phyloP scores from a whole-genome alignment of 1,140 invertebrate species.

The Triops cancriformis region DNA sequence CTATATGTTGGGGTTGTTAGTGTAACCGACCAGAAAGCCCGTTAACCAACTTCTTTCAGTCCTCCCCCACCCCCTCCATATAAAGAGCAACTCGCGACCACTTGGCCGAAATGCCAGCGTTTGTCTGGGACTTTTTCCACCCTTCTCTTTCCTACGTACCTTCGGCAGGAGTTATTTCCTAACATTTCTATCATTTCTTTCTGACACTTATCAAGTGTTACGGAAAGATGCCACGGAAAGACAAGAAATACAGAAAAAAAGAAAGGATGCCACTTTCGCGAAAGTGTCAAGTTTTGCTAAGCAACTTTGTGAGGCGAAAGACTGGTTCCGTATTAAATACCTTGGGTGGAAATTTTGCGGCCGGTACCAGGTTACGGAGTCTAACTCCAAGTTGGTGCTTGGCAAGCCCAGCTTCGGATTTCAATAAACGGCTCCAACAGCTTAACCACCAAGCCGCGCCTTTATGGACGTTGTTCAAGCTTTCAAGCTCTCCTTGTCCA shows the following conservation, averaged over 20 bases:
- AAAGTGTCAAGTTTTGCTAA: too few species aligned
- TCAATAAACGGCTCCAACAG: slow-evolving; percentile 13
- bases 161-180: neutral
- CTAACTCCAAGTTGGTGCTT: neutral
- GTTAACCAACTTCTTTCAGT: slow-evolving; percentile 3
- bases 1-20: slow-evolving; percentile 10
- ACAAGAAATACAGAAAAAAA: too few species aligned
- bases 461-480: slow-evolving; percentile 10
- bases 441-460: slow-evolving; percentile 11
- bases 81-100: neutral
- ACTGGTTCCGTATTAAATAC: too few species aligned
- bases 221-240: too few species aligned
- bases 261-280: too few species aligned
- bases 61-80: slow-evolving; percentile 3
- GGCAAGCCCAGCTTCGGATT: neutral
- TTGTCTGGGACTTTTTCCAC: neutral
- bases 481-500: slow-evolving; percentile 10
- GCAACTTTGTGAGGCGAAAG: too few species aligned
- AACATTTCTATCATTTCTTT: too few species aligned
- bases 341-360: neutral
- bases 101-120: neutral
- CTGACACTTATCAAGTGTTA: too few species aligned
- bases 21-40: slow-evolving; percentile 12
- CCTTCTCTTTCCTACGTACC: neutral
- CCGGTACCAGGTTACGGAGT: neutral